A percentile compares a stretch with the other conserved stretches of the same genome.
These are phyloP conservation scores for Tarsius wallacei DNA, from an alignment of 2,797 vertebrate genomes.

Conservation along the genomic window DNA sequence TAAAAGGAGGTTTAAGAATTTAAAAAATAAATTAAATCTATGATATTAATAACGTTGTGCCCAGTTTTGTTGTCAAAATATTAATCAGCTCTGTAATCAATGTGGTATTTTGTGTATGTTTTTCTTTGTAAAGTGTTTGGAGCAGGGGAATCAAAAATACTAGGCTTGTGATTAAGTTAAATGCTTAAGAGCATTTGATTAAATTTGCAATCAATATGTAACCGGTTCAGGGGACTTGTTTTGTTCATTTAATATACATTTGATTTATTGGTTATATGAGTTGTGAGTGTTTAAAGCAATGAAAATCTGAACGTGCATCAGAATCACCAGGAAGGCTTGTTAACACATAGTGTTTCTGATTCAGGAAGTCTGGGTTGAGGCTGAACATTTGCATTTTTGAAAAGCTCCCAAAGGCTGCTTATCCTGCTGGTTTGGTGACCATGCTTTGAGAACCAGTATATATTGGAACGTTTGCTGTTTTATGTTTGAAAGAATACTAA, in stretches of 20 bases:
- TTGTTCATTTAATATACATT: conserved; percentile 66
- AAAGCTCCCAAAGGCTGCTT: conserved; percentile 28
- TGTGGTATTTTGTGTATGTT: conserved; percentile 17
- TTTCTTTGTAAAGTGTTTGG: conserved; percentile 68
- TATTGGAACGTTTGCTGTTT: conserved; percentile 36
- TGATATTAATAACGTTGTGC: conserved; percentile 14
- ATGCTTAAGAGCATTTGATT: conserved; percentile 71
- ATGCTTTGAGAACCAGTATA: conserved; percentile 37
- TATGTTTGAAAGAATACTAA: conserved; percentile 51
- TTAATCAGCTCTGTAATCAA: neutral
- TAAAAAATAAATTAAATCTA: conserved; percentile 37
- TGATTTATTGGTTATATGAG: conserved; percentile 63
- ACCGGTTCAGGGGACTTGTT: conserved; percentile 56
- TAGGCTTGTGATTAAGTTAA: conserved; percentile 50
- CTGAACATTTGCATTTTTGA: neutral
- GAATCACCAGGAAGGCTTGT: conserved; percentile 8
- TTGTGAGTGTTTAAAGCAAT: conserved; percentile 55
- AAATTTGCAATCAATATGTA: conserved; percentile 63
- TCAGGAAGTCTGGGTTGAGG: conserved; percentile 19
- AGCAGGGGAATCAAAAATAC: conserved; percentile 44
- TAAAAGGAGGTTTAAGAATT: conserved; percentile 47
- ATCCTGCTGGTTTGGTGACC: conserved; percentile 17
- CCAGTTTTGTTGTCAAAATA: conserved; percentile 65
- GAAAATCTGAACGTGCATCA: conserved; percentile 32
- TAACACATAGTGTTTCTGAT: conserved; percentile 43